A percentile compares a stretch with the other conserved stretches of the same genome.
These are phyloP conservation scores for Tortricodes alternella DNA, from an alignment of 2,888 invertebrate species.

Conservation along the genomic window DNA sequence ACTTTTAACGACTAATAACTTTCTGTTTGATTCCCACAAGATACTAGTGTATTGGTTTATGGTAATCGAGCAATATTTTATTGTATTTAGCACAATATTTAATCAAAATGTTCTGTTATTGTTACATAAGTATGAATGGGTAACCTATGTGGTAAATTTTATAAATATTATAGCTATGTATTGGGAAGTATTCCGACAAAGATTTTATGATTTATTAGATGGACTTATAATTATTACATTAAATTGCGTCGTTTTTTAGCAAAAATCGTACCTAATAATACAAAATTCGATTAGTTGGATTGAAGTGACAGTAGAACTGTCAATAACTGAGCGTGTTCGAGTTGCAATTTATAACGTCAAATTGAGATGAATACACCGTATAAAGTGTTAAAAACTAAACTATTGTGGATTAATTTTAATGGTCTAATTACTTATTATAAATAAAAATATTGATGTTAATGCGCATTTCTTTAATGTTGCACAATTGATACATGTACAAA, in stretches of 20 bases:
- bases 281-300: conserved; percentile 43
- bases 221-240: conserved; percentile 34
- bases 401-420: no score
- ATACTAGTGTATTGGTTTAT: not conserved
- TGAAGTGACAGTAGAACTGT: conserved; percentile 54
- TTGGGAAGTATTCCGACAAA: conserved; percentile 12
- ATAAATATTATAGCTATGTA: conserved; percentile 25
- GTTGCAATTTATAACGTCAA: not conserved
- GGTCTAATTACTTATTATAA: no score
- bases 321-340: conserved; percentile 32
- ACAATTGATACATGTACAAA: no score
- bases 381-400: no score
- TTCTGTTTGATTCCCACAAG: conserved; percentile 22
- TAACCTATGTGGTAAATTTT: conserved; percentile 63
- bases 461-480: no score
- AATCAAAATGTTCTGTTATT: conserved; percentile 62
- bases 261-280: conserved; percentile 54
- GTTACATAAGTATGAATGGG: conserved; percentile 76
- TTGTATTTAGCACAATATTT: conserved; percentile 22
- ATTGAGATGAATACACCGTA: not conserved
- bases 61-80: conserved; percentile 39
- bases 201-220: not conserved
- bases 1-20: conserved; percentile 5
- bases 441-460: no score
- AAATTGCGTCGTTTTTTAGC: conserved; percentile 45